Evolutionary conservation across 1,140 invertebrate species (phyloP).

Genomic region (Atta cephalotes): DNA sequence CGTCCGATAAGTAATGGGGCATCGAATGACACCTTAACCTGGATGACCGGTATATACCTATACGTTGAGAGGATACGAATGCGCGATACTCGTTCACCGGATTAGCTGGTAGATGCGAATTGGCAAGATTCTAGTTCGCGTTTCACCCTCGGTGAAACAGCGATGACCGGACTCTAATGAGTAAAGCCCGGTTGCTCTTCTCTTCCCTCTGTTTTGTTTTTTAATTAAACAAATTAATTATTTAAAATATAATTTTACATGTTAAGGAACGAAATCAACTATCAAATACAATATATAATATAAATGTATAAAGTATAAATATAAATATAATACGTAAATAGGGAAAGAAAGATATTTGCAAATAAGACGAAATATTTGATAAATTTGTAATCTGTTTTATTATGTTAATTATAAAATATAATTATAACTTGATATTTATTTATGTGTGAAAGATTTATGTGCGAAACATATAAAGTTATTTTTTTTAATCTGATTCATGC

Average conservation of each 20-base stretch:
- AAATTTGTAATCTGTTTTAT: not conserved
- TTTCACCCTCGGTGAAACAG: constrained; percentile 77
- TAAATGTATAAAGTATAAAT: not conserved
- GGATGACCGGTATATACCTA: constrained; percentile 74
- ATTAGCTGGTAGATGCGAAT: constrained; percentile 81
- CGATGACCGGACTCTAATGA: constrained; percentile 66
- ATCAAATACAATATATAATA: not conserved
- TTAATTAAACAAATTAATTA: not conserved
- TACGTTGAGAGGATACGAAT: constrained; percentile 64
- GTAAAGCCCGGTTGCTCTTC: not conserved
- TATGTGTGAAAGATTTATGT: not conserved
- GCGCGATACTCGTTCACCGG: constrained; percentile 70
- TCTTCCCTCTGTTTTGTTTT: not conserved
- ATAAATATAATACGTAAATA: not conserved
- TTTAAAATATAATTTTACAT: not conserved
- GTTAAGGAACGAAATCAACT: not conserved
- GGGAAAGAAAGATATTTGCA: constrained; percentile 1
- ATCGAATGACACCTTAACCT: constrained; percentile 79
- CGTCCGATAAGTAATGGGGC: constrained; percentile 69
- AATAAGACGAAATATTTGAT: constrained; percentile 8
- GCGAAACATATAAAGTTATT: not conserved
- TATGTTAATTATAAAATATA: not conserved
- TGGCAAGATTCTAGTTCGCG: constrained; percentile 82
- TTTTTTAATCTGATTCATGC: constrained; percentile 16
- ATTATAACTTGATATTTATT: constrained; percentile 6